phyloP scores from a whole-genome alignment of 2,888 invertebrate species.

The Galeruca laticollis region DNA sequence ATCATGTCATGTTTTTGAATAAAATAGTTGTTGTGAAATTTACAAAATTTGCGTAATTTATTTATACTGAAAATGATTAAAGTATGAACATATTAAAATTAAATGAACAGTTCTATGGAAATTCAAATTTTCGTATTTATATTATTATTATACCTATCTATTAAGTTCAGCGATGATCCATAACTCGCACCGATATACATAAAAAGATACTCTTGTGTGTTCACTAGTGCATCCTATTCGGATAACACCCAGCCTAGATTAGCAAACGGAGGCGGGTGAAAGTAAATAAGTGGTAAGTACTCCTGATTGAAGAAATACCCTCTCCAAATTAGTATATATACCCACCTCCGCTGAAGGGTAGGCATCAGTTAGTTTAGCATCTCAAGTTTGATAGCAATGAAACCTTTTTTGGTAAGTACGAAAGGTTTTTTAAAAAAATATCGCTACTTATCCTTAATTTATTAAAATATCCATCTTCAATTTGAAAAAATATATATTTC shows the following conservation, averaged over 20 bases:
- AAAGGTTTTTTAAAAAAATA: not conserved
- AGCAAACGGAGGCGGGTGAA: slow-evolving; percentile 50
- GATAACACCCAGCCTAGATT: slow-evolving; percentile 45
- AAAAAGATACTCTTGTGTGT: slow-evolving; percentile 22
- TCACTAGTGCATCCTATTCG: slow-evolving; percentile 27
- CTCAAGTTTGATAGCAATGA: slow-evolving; percentile 49
- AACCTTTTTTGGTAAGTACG: slow-evolving; percentile 52
- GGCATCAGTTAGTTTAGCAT: slow-evolving; percentile 50
- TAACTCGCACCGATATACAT: slow-evolving; percentile 21
- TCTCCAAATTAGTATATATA: slow-evolving; percentile 52
- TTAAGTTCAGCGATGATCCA: not conserved
- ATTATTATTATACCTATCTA: not conserved
- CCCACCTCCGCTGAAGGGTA: slow-evolving; percentile 53
- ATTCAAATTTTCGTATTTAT: not conserved
- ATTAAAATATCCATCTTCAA: too few relatives aligned
- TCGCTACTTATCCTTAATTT: not conserved
- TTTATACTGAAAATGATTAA: too few relatives aligned
- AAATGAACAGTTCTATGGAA: too few relatives aligned
- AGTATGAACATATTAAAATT: too few relatives aligned
- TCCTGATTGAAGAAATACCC: slow-evolving; percentile 49
- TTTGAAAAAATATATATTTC: too few relatives aligned
- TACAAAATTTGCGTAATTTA: too few relatives aligned
- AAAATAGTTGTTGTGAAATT: too few relatives aligned
- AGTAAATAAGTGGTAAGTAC: slow-evolving; percentile 48
- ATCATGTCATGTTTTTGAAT: too few relatives aligned